Conservation (phyloP, 2,113 vertebrate genomes). For the Pampusana beccarii region DNA sequence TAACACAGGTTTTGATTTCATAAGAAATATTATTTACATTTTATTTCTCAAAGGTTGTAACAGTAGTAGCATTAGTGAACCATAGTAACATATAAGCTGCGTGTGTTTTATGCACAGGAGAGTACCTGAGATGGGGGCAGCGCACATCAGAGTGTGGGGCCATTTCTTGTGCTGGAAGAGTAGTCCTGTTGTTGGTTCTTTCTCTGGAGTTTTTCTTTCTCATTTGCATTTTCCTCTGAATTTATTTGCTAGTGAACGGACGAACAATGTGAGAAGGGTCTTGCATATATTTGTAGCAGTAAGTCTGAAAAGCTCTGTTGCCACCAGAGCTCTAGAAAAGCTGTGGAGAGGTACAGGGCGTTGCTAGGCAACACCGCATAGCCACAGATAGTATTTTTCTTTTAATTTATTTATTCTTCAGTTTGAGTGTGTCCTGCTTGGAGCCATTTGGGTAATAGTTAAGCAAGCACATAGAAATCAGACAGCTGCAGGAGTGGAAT, state of each 20-base stretch:
- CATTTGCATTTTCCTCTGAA: not conserved
- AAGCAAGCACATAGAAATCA: slow-evolving; percentile 47
- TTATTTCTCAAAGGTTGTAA: not conserved
- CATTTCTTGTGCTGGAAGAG: not conserved
- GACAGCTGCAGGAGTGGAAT: slow-evolving; percentile 31
- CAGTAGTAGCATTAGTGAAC: not conserved
- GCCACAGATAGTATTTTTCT: slow-evolving; percentile 55
- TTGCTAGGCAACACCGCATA: slow-evolving; percentile 55
- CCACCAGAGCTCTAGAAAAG: slow-evolving; percentile 33
- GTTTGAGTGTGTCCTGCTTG: slow-evolving; percentile 63
- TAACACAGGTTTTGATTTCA: not conserved
- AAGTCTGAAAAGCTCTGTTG: slow-evolving; percentile 34
- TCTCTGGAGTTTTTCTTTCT: slow-evolving; percentile 2
- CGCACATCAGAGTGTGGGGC: accelerated
- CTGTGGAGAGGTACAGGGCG: not conserved
- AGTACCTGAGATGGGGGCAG: not conserved
- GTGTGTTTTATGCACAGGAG: not conserved
- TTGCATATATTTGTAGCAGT: slow-evolving; percentile 40
- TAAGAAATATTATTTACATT: not conserved
- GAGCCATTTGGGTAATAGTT: slow-evolving; percentile 62
- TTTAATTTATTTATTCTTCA: slow-evolving; percentile 63
- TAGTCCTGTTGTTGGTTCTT: not conserved
- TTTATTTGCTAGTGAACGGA: slow-evolving; percentile 7
- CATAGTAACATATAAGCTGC: not conserved
- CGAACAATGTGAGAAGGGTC: slow-evolving; percentile 16